Base-by-base conservation (phyloP, 2,888 invertebrate genomes). In the Phanerotoma sp. region DNA sequence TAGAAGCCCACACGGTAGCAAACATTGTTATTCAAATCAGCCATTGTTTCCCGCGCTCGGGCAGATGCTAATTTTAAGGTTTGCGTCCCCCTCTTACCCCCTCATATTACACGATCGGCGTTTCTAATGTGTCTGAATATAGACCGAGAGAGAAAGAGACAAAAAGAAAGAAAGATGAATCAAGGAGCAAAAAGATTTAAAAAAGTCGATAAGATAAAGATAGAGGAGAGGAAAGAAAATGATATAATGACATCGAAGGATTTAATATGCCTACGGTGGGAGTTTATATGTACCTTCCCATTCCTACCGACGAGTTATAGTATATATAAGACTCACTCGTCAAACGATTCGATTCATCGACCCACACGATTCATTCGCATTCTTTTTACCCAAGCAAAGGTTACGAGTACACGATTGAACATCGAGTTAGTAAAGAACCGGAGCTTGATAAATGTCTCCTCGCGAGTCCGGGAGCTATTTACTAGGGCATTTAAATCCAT, bases 1-100 rank as follows among this genome's bases (percentile, higher is more conserved):
- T 73, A 73, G 73, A 73, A 74, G 74, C 74, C 74, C 74, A 75
- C 74, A 75, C 74, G 71, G 74, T 75, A 75, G 74, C 74, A 68
- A 63, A 72, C 74, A 74, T 75, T 75, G 74, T 74, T 73, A 75
- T 75, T 75, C 73, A 75, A 75, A 75, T 75, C 70, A 75, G 69
- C 66, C 70, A 75, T 75, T 75, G 74, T 75, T 72, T 75, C 64
- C 56, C 56, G 60, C 58, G 58, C 57, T 54, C 60, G 58, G 66
- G 71, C 66, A 67, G 70, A 74, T 73, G 74, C 69, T 72, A 72
- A 74, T 74, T 74, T 74, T 72, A 74, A 62, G 66, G 66, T 66
- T 63, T 62, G n/a, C n/a, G n/a, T n/a, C n/a, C n/a, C n/a, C n/a
- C n/a, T n/a, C n/a, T n/a, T n/a, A n/a, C 66, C 65, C 45, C 45